Conservation (phyloP, 2,797 vertebrate genomes). For the Phalloptychus januarius region DNA sequence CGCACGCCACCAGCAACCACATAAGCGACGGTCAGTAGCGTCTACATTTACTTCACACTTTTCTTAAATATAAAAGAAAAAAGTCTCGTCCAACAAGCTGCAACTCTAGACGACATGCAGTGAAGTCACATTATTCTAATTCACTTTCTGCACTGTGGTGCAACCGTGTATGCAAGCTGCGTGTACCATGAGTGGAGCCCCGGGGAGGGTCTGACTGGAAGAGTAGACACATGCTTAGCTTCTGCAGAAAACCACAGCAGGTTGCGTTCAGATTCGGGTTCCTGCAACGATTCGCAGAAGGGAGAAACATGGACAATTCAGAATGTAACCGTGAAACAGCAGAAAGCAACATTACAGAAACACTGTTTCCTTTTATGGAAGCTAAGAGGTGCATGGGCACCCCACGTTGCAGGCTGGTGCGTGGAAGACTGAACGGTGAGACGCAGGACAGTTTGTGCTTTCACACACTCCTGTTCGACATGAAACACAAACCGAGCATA, state of each 20-base stretch:
- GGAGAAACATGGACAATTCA: constrained; percentile 22
- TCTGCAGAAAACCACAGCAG: constrained; percentile 89
- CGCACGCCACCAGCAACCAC: neutral
- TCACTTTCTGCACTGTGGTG: neutral
- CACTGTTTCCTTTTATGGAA: neutral
- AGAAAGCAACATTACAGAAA: neutral
- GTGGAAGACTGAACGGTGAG: constrained; percentile 10
- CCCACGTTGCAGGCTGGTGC: neutral
- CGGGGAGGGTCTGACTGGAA: constrained; percentile 70
- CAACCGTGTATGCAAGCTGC: constrained; percentile 19
- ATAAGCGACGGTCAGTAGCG: neutral
- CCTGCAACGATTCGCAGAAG: constrained; percentile 72
- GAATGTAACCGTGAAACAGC: neutral
- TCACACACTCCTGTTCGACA: constrained; percentile 36
- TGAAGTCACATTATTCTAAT: neutral
- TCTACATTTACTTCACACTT: neutral
- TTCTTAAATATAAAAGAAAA: neutral
- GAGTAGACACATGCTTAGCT: constrained; percentile 86
- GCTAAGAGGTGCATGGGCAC: constrained; percentile 7
- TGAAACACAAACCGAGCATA: constrained; percentile 12
- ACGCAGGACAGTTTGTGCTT: constrained; percentile 32
- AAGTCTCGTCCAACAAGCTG: neutral
- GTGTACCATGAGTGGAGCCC: constrained; percentile 76
- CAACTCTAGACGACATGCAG: neutral
- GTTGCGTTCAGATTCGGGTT: constrained; percentile 85